Evolutionary conservation across 2,113 vertebrate species (phyloP).

Genomic region (Electrona antarctica): DNA sequence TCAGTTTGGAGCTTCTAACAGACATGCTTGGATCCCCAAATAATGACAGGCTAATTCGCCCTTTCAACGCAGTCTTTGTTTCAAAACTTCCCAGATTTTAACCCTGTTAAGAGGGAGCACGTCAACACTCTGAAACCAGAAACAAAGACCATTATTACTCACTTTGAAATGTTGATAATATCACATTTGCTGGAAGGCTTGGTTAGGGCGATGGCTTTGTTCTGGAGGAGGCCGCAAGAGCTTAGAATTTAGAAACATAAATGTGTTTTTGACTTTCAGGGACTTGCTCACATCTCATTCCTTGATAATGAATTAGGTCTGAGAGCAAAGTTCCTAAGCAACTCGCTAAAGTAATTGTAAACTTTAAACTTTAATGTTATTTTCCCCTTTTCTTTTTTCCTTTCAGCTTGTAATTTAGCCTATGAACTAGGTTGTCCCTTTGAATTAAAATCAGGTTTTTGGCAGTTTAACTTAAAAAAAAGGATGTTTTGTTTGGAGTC

Average conservation of each 20-base stretch:
- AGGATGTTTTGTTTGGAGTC: slow-evolving; percentile 67
- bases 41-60: slow-evolving; percentile 69
- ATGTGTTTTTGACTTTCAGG: slow-evolving; percentile 60
- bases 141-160: slow-evolving; percentile 57
- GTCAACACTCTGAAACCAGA: slow-evolving; percentile 61
- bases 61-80: slow-evolving; percentile 71
- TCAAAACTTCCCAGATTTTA: slow-evolving; percentile 52
- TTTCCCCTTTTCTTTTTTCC: slow-evolving; percentile 46
- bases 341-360: slow-evolving; percentile 58
- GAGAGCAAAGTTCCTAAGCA: slow-evolving; percentile 58
- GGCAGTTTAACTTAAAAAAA: slow-evolving; percentile 38
- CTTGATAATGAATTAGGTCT: slow-evolving; percentile 57
- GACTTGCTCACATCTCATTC: slow-evolving; percentile 44
- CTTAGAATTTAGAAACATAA: slow-evolving; percentile 26
- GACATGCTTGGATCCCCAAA: slow-evolving; percentile 49
- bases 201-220: slow-evolving; percentile 35
- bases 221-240: slow-evolving; percentile 45
- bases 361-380: slow-evolving; percentile 50
- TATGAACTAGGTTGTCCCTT: slow-evolving; percentile 65
- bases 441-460: slow-evolving; percentile 58
- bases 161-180: slow-evolving; percentile 56
- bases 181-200: slow-evolving; percentile 43
- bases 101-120: slow-evolving; percentile 44
- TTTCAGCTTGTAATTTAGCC: slow-evolving; percentile 5
- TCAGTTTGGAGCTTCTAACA: slow-evolving; percentile 51